Conservation (phyloP, 1,140 invertebrate species). For the Pygmarrhopalites habei region DNA sequence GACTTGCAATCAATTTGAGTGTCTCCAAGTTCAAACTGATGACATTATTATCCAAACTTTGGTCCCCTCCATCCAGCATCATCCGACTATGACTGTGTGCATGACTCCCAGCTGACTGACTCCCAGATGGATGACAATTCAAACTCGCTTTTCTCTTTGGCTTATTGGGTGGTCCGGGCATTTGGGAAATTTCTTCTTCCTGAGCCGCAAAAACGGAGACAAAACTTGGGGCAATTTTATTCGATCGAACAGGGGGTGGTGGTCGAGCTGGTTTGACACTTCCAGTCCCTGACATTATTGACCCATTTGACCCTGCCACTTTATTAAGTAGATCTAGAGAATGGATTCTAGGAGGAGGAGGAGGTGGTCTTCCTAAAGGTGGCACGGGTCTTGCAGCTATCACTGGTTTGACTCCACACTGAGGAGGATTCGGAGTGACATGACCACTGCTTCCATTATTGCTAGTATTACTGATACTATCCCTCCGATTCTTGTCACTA, state of each 20-base stretch:
- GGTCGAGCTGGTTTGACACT: conserved; percentile 30
- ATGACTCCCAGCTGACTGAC: conserved; percentile 25
- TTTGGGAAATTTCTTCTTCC: background rate
- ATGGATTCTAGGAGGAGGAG: conserved; percentile 36
- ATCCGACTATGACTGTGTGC: background rate
- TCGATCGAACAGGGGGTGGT: conserved; percentile 29
- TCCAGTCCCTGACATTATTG: conserved; percentile 4
- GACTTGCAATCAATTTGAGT: conserved; percentile 35
- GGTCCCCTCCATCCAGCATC: too few species aligned
- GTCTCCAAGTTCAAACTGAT: conserved; percentile 37
- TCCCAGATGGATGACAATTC: conserved; percentile 10
- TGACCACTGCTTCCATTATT: conserved; percentile 6
- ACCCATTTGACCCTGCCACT: conserved; percentile 1
- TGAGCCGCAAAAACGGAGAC: conserved; percentile 30
- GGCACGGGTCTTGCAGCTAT: background rate
- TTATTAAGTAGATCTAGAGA: conserved; percentile 35
- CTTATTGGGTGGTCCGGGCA: conserved; percentile 31
- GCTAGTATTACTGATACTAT: conserved; percentile 15
- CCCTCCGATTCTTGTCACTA: background rate
- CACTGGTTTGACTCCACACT: conserved; percentile 1
- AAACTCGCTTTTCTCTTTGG: conserved; percentile 35
- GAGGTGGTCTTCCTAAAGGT: conserved; percentile 28
- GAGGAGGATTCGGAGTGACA: conserved; percentile 6
- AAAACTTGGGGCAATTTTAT: conserved; percentile 36
- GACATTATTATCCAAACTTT: conserved; percentile 29